Conservation (phyloP, 2,113 vertebrate species). For the Saguinus imperator region DNA sequence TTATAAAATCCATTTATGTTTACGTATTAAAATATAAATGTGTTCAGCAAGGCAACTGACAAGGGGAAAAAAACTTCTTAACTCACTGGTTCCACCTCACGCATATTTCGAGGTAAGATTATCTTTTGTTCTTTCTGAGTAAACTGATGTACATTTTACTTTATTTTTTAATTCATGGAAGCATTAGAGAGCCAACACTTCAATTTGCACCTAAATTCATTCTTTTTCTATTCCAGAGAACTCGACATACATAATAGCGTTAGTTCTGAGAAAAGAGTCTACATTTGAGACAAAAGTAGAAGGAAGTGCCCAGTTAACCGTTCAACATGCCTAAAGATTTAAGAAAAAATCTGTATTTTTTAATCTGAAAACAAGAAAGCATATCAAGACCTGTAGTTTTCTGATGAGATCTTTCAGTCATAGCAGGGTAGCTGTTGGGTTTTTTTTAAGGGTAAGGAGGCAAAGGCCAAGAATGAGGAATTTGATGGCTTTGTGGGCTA, state of each 20-base stretch:
- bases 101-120: constrained; percentile 57
- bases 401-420: neutral
- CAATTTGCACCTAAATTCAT: constrained; percentile 30
- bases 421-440: neutral
- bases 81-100: constrained; percentile 29
- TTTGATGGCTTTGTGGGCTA: neutral
- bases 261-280: neutral
- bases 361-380: neutral
- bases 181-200: constrained; percentile 49
- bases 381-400: neutral
- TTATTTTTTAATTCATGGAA: constrained; percentile 68
- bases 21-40: constrained; percentile 61
- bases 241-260: neutral
- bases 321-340: neutral
- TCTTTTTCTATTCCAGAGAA: constrained; percentile 49
- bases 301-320: neutral
- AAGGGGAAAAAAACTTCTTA: neutral
- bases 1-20: constrained; percentile 1
- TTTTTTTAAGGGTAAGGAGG: neutral
- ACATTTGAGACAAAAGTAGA: neutral
- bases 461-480: neutral
- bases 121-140: constrained; percentile 50
- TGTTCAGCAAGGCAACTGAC: constrained; percentile 5
- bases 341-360: neutral
- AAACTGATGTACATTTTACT: constrained; percentile 41